phyloP scores from a whole-genome alignment of 1,140 invertebrate genomes.

The Tetragonula clypearis region DNA sequence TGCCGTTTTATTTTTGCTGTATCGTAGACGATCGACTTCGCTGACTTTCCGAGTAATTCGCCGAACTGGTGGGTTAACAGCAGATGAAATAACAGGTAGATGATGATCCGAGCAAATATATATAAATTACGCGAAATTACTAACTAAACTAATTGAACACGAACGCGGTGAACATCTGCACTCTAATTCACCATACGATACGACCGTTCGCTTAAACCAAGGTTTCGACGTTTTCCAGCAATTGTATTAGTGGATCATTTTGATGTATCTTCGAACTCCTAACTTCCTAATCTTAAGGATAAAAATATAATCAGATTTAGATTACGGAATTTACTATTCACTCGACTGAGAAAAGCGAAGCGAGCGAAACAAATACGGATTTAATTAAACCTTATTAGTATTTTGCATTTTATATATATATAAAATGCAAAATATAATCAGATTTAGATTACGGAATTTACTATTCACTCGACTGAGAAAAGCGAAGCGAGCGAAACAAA shows the following conservation, averaged over 20 bases:
- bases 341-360: no score
- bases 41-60: neutral
- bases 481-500: no score
- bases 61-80: neutral
- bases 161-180: conserved; percentile 14
- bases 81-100: neutral
- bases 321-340: no score
- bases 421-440: no score
- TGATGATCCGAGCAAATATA: no score
- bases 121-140: conserved; percentile 52
- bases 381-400: no score
- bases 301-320: no score
- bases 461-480: no score
- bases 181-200: conserved; percentile 48
- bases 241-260: conserved; percentile 28
- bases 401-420: no score
- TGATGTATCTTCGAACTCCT: neutral
- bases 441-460: no score
- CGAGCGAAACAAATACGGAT: no score
- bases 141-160: conserved; percentile 49
- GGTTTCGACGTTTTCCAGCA: conserved; percentile 3
- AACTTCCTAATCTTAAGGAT: no score
- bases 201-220: conserved; percentile 32
- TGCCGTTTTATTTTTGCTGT: neutral
- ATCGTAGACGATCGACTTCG: neutral